Percentiles rank a stretch among this genome's conserved stretches.
These are phyloP conservation scores for Junco hyemalis DNA, from an alignment of 2,113 vertebrate genomes.

Conservation along the genomic window DNA sequence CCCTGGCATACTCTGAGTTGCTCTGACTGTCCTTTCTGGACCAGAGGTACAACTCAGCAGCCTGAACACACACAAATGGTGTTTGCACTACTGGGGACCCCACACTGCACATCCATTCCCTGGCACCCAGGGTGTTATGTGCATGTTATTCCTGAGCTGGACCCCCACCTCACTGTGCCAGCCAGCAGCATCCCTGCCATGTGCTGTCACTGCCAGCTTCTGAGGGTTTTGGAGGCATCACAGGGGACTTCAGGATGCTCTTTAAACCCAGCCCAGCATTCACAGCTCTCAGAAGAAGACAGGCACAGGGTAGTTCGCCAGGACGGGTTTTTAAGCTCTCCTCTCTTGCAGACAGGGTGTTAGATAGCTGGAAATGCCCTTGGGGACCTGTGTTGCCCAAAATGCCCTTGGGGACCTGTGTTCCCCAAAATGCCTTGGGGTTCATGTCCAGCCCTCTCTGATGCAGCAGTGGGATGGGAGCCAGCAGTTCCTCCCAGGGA, in stretches of 20 bases:
- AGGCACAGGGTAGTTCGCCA: neutral
- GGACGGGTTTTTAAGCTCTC: neutral
- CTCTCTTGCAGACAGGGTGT: neutral
- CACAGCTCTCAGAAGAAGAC: neutral
- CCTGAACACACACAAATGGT: neutral
- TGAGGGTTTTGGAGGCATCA: neutral
- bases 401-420: neutral
- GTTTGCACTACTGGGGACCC: neutral
- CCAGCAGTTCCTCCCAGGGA: fast-evolving
- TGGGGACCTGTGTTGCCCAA: neutral
- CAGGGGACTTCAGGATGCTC: neutral
- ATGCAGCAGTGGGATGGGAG: neutral
- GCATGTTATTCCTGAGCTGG: fast-evolving
- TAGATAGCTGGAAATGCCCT: neutral
- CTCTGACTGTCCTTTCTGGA: fast-evolving
- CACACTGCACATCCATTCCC: fast-evolving
- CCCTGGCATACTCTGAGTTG: neutral
- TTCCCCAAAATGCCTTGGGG: neutral
- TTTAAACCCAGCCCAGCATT: neutral
- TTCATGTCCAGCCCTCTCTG: fast-evolving
- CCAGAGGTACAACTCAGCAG: neutral
- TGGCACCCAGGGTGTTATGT: neutral
- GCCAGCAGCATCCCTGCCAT: neutral
- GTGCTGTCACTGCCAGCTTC: neutral
- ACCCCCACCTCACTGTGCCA: fast-evolving